Evolutionary conservation across 2,797 vertebrate species (phyloP).

Genomic region (Darevskia nairensis): DNA sequence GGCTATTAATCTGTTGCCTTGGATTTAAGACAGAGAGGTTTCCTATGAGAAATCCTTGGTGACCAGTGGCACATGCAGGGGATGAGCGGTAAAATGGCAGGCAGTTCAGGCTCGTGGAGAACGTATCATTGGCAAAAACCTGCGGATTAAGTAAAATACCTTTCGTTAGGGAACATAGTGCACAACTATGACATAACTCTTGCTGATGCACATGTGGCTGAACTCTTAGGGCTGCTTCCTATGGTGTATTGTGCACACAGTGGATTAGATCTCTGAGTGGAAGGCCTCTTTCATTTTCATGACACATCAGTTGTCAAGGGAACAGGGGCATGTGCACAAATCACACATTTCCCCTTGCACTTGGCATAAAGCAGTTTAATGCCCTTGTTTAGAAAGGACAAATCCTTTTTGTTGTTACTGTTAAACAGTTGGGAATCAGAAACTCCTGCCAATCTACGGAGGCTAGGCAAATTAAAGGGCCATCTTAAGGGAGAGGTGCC

Average conservation of each 20-base stretch:
- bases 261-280: not conserved
- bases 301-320: not conserved
- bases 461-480: not conserved
- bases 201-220: not conserved
- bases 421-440: not conserved
- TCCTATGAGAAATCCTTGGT: conserved; percentile 45
- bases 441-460: too few relatives aligned
- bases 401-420: too few relatives aligned
- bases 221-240: not conserved
- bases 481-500: too few relatives aligned
- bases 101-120: conserved; percentile 72
- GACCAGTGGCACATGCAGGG: conserved; percentile 78
- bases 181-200: not conserved
- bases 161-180: conserved; percentile 7
- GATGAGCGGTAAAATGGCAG: conserved; percentile 90
- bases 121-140: conserved; percentile 74
- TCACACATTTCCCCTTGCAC: not conserved
- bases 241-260: not conserved
- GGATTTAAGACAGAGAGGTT: conserved; percentile 70
- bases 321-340: not conserved
- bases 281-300: not conserved
- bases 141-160: conserved; percentile 57
- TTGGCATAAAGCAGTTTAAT: not conserved
- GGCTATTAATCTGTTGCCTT: conserved; percentile 89
- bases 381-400: not conserved